Evolutionary conservation across 2,888 invertebrate species (phyloP).

Genomic region (Oscheius sp.): DNA sequence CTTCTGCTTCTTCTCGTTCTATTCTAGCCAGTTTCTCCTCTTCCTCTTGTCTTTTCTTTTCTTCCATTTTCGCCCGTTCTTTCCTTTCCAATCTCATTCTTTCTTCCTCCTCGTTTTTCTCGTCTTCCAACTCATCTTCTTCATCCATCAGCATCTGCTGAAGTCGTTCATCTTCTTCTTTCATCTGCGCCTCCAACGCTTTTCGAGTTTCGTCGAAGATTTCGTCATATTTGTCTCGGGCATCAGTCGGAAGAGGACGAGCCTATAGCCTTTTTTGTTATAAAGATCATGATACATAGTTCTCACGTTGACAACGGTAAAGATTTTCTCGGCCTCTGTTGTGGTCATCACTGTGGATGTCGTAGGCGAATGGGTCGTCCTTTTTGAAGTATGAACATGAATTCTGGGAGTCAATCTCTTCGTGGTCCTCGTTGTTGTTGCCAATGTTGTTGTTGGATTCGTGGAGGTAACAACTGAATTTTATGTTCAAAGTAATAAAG

Average conservation of each 20-base stretch:
- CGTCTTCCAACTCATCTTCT: constrained; percentile 36
- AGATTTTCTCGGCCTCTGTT: constrained; percentile 1
- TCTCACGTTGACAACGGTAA: neutral
- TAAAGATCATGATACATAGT: neutral
- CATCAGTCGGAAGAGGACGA: constrained; percentile 15
- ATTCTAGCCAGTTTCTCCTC: constrained; percentile 31
- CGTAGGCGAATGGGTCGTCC: constrained; percentile 27
- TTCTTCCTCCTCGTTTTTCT: constrained; percentile 30
- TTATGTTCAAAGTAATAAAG: neutral
- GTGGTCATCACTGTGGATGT: constrained; percentile 27
- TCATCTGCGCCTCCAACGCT: constrained; percentile 49
- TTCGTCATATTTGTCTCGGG: constrained; percentile 33
- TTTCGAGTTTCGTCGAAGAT: constrained; percentile 45
- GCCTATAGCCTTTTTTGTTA: constrained; percentile 26
- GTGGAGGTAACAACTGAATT: neutral
- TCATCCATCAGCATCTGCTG: constrained; percentile 46
- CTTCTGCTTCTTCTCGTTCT: constrained; percentile 30
- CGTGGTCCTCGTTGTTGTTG: neutral
- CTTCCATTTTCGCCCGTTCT: constrained; percentile 36
- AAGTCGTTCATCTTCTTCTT: constrained; percentile 46
- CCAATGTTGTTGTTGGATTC: constrained; percentile 7
- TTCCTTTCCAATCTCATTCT: constrained; percentile 32
- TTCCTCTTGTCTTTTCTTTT: constrained; percentile 42
- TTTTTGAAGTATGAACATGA: neutral
- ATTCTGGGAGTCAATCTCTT: constrained; percentile 16